Base-by-base conservation (phyloP, 2,797 vertebrate species). In the Lithobates sylvaticus region DNA sequence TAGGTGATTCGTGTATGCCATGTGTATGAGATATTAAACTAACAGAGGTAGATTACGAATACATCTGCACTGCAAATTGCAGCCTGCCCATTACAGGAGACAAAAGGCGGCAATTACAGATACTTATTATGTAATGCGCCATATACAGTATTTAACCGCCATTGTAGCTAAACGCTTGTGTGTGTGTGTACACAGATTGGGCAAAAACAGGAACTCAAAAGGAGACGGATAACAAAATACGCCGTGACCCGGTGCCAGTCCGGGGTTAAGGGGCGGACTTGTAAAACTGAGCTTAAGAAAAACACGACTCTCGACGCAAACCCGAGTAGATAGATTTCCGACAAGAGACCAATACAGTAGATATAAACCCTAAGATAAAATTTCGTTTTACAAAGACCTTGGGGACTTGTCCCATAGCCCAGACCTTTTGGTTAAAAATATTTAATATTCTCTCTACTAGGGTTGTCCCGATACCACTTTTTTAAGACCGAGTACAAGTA, bases 11-110 rank as follows among this genome's bases (percentile, higher is more conserved):
- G 61, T 26, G 71, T 68, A 50, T 83, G 71, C 76, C 72, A 83
- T 83, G 81, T 83, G 71, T 74, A n/a, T 76, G 58, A 83, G 72
- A 83, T 76, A 83, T 83, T 83, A 75, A 75, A 76, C 72, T 76
- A 83, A 75, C 81, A 75, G 71, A 76, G 81, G 72, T 75, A 76
- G 78, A 81, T 81, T 81, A 50, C 78, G 32, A 71, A 34, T 47
- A 71, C 68, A 72, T 81, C 68, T 61, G 68, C 44, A 26, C 78
- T 23, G 78, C 44, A 72, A 81, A 81, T 81, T 81, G 54, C 47
- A 81, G 67, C 78, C 68, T 81, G 18, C 68, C 44, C 47, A 81
- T 81, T 81, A 81, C 78, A 3, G 10, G 12, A 81, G 78, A 81
- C 78, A 81, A 81, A 71, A 81, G 78, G 58, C 44, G 23, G 4